phyloP scores from a whole-genome alignment of 2,113 vertebrate species.

The Pachypanchax playfairii region DNA sequence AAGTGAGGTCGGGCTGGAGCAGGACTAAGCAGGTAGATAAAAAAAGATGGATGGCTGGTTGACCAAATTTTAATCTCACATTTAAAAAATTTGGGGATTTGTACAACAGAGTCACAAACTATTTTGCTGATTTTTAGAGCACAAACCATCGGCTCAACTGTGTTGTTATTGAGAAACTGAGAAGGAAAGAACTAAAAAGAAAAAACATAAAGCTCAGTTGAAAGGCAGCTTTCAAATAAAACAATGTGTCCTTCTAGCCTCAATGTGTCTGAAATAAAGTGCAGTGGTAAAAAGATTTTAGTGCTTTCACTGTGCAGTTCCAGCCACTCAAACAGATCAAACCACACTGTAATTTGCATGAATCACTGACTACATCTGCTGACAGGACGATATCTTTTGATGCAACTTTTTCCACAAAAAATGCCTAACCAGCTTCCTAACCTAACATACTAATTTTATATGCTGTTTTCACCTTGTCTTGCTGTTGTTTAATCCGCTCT shows the following conservation, averaged over 20 bases:
- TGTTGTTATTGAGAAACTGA: conserved; percentile 25
- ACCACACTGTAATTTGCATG: conserved; percentile 34
- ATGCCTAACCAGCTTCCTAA: conserved; percentile 8
- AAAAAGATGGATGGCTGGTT: no score
- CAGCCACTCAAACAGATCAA: conserved; percentile 43
- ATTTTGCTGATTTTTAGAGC: neutral
- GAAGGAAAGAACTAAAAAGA: neutral
- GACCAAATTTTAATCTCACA: no score
- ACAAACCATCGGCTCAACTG: neutral
- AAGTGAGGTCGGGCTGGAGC: no score
- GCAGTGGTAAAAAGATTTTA: conserved; percentile 24
- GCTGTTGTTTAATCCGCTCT: no score
- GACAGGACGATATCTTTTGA: conserved; percentile 30
- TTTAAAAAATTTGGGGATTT: neutral
- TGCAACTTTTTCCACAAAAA: conserved; percentile 33
- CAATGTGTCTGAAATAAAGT: conserved; percentile 53
- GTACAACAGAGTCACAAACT: neutral
- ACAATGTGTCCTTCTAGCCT: conserved; percentile 31
- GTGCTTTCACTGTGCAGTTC: conserved; percentile 22
- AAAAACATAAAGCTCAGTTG: conserved; percentile 16
- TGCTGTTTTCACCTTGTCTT: conserved; percentile 12
- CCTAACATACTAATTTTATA: conserved; percentile 1
- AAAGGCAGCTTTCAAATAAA: conserved; percentile 41
- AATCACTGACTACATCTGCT: conserved; percentile 11
- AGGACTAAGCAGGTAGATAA: no score